Base-by-base conservation (phyloP, 2,797 vertebrate species). In the Margarornis squamiger region DNA sequence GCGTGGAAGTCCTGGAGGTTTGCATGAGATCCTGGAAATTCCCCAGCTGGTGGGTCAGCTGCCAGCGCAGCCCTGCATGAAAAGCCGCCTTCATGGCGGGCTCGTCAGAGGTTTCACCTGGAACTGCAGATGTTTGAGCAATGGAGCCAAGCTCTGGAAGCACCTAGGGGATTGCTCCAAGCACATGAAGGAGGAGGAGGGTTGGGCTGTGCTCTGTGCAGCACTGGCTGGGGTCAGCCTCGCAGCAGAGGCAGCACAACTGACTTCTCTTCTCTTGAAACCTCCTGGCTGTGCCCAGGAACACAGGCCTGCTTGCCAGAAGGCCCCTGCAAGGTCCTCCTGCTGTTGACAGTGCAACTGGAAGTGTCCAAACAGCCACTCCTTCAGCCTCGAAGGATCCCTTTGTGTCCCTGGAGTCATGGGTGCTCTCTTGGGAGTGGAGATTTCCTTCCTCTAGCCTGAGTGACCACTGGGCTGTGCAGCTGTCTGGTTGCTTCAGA, bases 61-160 rank as follows among this genome's bases (percentile, higher is more conserved):
- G 88, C 95, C 88, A 95, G 76, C 17, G 1, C 83, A 86, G 91
- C 62, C 46, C 87, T 57, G 62, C 0, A 4, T 96, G 83, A 83
- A 92, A 93, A 94, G 84, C 84, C 58, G 17, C 75, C 84, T 95
- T 92, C 84, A 19, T 61, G 66, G 63, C 29, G 3, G 87, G 65
- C 59, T 85, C 79, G 59, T n/a, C 72, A 83, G 45, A 3, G 3
- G 54, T 90, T 86, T 95, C 90, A 79, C 88, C 87, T 92, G 95
- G 82, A 95, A 23, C 75, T 88, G 87, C 92, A 95, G 92, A 92
- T 92, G 86, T 92, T 88, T 73, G 90, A 84, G 65, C 49, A 65
- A 21, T 45, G 6, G 75, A 80, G 92, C 75, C 83, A 63, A 55
- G 80, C 92, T 94, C 94, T 96, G 61, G 71, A 43, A 74, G 82